phyloP scores from a whole-genome alignment of 2,113 vertebrate species.

The Fukomys damarensis region DNA sequence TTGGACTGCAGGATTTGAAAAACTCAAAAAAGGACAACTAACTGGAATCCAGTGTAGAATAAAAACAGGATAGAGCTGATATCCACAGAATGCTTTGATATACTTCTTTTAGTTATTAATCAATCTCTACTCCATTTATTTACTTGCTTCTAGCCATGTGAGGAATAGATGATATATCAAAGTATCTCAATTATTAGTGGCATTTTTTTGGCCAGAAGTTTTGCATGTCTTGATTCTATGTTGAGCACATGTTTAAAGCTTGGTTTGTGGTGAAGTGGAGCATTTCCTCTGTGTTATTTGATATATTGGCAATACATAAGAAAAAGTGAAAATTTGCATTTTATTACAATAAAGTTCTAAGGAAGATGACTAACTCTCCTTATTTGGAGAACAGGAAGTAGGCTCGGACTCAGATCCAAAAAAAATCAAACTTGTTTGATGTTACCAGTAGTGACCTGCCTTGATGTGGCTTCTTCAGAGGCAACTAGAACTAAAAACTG shows the following conservation, averaged over 20 bases:
- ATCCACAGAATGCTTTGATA: not conserved
- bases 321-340: conserved; percentile 58
- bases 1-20: conserved; percentile 7
- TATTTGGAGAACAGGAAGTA: conserved; percentile 78
- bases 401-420: conserved; percentile 60
- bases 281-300: not conserved
- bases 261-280: conserved; percentile 41
- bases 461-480: conserved; percentile 78
- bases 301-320: not conserved
- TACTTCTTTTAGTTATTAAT: not conserved
- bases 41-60: not conserved
- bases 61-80: not conserved
- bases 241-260: conserved; percentile 20
- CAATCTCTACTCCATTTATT: not conserved
- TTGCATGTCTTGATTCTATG: not conserved
- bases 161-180: not conserved
- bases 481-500: conserved; percentile 42
- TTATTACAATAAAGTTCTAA: conserved; percentile 26
- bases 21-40: not conserved
- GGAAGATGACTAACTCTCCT: conserved; percentile 66
- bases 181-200: not conserved
- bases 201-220: not conserved
- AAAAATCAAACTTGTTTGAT: conserved; percentile 72
- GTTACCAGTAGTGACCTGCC: conserved; percentile 65
- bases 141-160: not conserved